Evolutionary conservation across 2,888 invertebrate genomes (phyloP), one percentile per base, ranked within the genome.

Genomic region (Synanthedon vespiformis): DNA sequence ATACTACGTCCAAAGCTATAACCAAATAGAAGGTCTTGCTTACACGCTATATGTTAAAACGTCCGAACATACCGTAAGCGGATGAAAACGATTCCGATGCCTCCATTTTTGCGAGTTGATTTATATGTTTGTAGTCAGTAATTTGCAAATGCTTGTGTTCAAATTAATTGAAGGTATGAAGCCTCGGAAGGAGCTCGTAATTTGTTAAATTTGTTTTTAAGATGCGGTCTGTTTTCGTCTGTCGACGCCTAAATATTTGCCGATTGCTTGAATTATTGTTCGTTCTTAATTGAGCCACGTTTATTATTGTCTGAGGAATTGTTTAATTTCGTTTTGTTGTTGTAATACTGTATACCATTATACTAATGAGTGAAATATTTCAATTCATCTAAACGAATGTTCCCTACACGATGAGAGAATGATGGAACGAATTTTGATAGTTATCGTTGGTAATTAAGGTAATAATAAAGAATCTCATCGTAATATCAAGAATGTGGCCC

Each of bases 391-490:
- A 40, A 52, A 52, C 55, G 55, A 53, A 59, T 60, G 57, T 58
- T 62, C 55, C 58, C 56, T 69, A 79, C 75, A 78, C 70, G 73
- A 69, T 69, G 68, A 67, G 67, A 63, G 71, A 72, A 77, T 76
- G 75, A 72, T 67, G 69, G 71, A 76, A 69, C 65, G 65, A 74
- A 80, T 77, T 67, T 70, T 72, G 84, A 86, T 85, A 66, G 58
- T 67, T 80, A 85, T 86, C 85, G 65, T 58, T 63, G 67, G 74
- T 82, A 86, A 86, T 86, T 84, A 85, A 81, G 72, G 72, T 74
- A 74, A 79, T 80, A 77, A 79, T 80, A 73, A 80, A 72, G 74
- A 77, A 81, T 84, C 79, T 77, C 70, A 68, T 73, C 67, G 65
- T 70, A 74, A 78, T 76, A 82, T 79, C 81, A 69, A 63, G 74